Percentiles rank a stretch among this genome's conserved stretches.
These are phyloP conservation scores for Zosterops japonicus DNA, from an alignment of 2,113 vertebrate species.

Conservation along the genomic window DNA sequence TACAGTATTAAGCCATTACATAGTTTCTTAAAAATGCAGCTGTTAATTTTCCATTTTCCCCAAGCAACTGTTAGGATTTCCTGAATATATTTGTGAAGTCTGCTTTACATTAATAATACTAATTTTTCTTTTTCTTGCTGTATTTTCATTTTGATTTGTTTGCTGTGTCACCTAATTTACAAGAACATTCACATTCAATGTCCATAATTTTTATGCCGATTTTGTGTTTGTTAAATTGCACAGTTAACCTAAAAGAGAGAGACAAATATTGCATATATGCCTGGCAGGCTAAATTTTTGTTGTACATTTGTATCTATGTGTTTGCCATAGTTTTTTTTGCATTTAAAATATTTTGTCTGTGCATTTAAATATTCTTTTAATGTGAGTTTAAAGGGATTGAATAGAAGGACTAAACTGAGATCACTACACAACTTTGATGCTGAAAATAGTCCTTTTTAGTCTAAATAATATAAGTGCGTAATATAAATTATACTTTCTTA, in stretches of 20 bases:
- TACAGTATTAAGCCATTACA: fast-evolving
- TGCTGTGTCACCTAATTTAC: background rate
- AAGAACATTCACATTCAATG: background rate
- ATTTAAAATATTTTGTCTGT: background rate
- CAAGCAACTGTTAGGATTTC: background rate
- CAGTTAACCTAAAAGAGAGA: background rate
- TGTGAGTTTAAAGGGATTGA: background rate
- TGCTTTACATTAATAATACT: background rate
- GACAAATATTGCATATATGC: background rate
- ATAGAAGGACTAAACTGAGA: background rate
- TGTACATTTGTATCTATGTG: background rate
- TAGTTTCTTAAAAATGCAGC: background rate
- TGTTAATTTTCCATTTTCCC: background rate
- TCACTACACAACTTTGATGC: background rate
- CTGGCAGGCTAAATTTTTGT: background rate
- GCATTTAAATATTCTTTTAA: background rate
- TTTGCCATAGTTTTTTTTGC: background rate
- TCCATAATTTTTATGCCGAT: background rate
- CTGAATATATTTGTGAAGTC: background rate
- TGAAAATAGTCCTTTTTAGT: background rate
- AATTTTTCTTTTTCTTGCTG: background rate
- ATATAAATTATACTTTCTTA: background rate
- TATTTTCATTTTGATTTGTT: background rate
- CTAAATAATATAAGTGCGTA: background rate
- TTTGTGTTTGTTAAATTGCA: background rate